Evolutionary conservation across 2,113 vertebrate species (phyloP).

Genomic region (Sitta europaea): DNA sequence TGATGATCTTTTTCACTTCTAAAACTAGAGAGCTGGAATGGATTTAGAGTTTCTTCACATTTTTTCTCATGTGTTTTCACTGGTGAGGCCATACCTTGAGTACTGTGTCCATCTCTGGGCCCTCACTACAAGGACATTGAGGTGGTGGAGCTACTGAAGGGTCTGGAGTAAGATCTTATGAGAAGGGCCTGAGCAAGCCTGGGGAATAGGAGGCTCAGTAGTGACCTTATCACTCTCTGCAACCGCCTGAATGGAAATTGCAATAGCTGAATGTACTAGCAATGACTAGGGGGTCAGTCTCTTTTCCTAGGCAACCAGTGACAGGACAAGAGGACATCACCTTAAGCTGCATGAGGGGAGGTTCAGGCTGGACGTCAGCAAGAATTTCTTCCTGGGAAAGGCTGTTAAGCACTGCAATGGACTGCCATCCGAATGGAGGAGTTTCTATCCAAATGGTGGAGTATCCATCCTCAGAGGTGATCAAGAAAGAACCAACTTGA

Average conservation of each 20-base stretch:
- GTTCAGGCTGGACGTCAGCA: neutral
- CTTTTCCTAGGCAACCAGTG: neutral
- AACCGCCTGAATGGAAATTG: neutral
- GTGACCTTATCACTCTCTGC: neutral
- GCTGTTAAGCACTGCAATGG: neutral
- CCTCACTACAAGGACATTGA: neutral
- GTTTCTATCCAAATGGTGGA: neutral
- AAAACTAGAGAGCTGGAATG: neutral
- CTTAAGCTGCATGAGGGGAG: neutral
- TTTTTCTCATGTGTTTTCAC: too few relatives aligned
- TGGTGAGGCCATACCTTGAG: neutral
- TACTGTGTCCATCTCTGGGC: neutral
- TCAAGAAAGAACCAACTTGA: fast-evolving
- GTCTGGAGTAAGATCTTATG: neutral
- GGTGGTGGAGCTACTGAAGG: neutral
- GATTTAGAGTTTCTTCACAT: too few relatives aligned
- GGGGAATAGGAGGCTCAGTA: neutral
- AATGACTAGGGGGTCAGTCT: fast-evolving
- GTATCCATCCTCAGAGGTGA: neutral
- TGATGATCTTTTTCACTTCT: neutral
- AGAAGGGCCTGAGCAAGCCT: neutral
- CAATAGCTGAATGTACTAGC: neutral
- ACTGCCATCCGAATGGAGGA: too few relatives aligned
- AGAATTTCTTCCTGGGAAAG: neutral
- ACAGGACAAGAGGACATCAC: neutral